Evolutionary conservation across 2,888 invertebrate genomes (phyloP).

Genomic region (Drepanosiphum platanoidis): DNA sequence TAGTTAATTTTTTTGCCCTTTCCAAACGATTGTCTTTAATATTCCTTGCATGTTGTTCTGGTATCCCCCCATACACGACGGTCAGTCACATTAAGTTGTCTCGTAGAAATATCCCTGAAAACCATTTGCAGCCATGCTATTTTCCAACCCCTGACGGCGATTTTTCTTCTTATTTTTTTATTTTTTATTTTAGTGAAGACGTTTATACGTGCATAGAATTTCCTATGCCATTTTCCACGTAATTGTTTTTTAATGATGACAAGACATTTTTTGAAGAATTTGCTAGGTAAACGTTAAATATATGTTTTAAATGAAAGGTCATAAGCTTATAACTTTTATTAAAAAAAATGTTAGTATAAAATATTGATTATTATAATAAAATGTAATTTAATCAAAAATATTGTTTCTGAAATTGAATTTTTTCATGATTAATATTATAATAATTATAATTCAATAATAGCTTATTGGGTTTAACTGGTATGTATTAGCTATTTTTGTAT

Average conservation of each 20-base stretch:
- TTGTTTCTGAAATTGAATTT: too few relatives aligned
- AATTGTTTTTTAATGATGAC: constrained; percentile 59
- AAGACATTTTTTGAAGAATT: constrained; percentile 3
- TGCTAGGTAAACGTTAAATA: constrained; percentile 7
- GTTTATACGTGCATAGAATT: constrained; percentile 42
- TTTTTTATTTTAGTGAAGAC: constrained; percentile 7
- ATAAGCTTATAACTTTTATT: neutral
- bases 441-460: too few relatives aligned
- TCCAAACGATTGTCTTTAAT: constrained; percentile 39
- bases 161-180: constrained; percentile 42
- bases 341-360: too few relatives aligned
- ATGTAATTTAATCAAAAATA: too few relatives aligned
- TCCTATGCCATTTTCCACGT: constrained; percentile 10
- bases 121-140: constrained; percentile 45
- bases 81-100: constrained; percentile 58
- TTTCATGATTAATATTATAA: too few relatives aligned
- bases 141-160: constrained; percentile 23
- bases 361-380: too few relatives aligned
- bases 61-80: constrained; percentile 11
- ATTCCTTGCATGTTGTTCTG: constrained; percentile 39
- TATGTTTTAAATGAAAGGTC: neutral
- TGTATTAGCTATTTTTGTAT: neutral
- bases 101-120: constrained; percentile 43
- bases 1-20: constrained; percentile 1
- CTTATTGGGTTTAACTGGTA: too few relatives aligned